Evolutionary conservation across 1,140 invertebrate species (phyloP).

Genomic region (Tyrophagus putrescentiae): DNA sequence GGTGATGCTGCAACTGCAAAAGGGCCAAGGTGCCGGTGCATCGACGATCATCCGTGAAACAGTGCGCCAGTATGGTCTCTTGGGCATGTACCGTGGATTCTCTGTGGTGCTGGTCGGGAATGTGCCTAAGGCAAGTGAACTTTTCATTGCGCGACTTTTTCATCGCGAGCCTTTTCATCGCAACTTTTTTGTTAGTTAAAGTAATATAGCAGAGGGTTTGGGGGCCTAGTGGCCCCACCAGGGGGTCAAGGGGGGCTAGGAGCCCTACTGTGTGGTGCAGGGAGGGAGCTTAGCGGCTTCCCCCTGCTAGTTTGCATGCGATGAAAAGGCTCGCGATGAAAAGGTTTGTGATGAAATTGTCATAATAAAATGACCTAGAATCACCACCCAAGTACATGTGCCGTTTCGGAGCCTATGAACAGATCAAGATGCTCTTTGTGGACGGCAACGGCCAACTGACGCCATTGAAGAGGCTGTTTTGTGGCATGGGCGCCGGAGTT

Average conservation of each 20-base stretch:
- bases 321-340: too few relatives aligned
- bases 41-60: slow-evolving; percentile 89
- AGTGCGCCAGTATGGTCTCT: slow-evolving; percentile 65
- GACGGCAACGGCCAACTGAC: slow-evolving; percentile 65
- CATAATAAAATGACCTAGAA: neutral
- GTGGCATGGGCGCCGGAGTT: slow-evolving; percentile 86
- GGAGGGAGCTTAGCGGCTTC: too few relatives aligned
- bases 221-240: too few relatives aligned
- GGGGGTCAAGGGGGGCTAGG: too few relatives aligned
- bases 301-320: too few relatives aligned
- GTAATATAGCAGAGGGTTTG: too few relatives aligned
- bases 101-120: slow-evolving; percentile 96
- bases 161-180: too few relatives aligned
- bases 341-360: too few relatives aligned
- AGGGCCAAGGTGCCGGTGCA: slow-evolving; percentile 50
- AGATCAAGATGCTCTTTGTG: slow-evolving; percentile 59
- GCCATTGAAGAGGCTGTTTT: slow-evolving; percentile 56
- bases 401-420: slow-evolving; percentile 95
- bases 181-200: too few relatives aligned
- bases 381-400: slow-evolving; percentile 27
- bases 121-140: too few relatives aligned
- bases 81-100: slow-evolving; percentile 88
- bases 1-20: slow-evolving; percentile 19
- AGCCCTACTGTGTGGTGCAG: too few relatives aligned
- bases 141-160: too few relatives aligned